Percentiles rank a stretch among this genome's conserved stretches.
Evolutionary conservation across 2,113 vertebrate species (phyloP).

Genomic region (Epinephelus cyanopodus): DNA sequence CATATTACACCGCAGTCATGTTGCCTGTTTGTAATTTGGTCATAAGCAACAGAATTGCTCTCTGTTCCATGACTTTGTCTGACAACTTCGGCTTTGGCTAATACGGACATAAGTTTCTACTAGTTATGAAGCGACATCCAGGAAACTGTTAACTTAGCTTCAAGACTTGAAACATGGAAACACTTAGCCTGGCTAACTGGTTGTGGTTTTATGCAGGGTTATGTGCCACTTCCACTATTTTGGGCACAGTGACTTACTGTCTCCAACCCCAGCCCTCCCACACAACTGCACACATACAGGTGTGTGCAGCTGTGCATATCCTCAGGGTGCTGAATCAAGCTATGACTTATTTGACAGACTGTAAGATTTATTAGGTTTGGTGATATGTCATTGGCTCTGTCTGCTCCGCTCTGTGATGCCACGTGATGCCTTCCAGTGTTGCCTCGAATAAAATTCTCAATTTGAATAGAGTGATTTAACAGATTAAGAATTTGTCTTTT

Average conservation of each 20-base stretch:
- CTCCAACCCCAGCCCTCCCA: not conserved
- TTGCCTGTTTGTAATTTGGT: no score
- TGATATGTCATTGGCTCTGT: constrained; percentile 1
- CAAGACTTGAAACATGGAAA: not conserved
- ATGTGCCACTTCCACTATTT: not conserved
- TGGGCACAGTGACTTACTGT: not conserved
- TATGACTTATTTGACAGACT: constrained; percentile 24
- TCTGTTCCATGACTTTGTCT: no score
- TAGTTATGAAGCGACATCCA: not conserved
- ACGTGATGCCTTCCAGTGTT: constrained; percentile 20
- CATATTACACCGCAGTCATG: no score
- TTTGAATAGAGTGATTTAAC: no score
- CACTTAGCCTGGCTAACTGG: not conserved
- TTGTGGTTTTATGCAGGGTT: not conserved
- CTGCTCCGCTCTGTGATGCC: constrained; percentile 20
- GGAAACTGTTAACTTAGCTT: not conserved
- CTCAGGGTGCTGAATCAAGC: constrained; percentile 12
- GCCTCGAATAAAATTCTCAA: not conserved
- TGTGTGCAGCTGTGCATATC: constrained; percentile 6
- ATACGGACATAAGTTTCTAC: no score
- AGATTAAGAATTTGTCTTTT: no score
- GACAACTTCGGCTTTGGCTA: no score
- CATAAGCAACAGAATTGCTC: no score
- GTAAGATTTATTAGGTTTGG: constrained; percentile 1
- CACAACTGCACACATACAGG: not conserved